Evolutionary conservation across 2,888 invertebrate genomes (phyloP).

Genomic region (Spialia ferax): DNA sequence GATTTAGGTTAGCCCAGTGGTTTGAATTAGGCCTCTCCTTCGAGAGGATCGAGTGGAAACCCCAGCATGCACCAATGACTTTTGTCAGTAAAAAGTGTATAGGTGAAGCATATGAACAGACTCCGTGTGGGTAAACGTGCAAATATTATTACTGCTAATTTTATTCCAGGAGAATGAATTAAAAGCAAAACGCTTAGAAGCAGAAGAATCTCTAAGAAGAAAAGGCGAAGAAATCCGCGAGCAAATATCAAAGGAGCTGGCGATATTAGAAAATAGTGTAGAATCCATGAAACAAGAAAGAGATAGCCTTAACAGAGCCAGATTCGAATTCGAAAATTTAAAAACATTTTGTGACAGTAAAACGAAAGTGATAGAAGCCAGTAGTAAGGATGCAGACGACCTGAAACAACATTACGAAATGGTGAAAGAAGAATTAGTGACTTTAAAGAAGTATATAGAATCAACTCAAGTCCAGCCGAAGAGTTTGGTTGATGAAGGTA

Average conservation of each 20-base stretch:
- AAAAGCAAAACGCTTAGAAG: conserved; percentile 64
- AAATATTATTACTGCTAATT: neutral
- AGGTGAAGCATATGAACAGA: too few species aligned
- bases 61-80: too few species aligned
- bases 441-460: conserved; percentile 63
- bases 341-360: conserved; percentile 48
- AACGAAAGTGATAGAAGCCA: conserved; percentile 35
- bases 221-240: conserved; percentile 72
- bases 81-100: too few species aligned
- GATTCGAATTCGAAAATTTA: conserved; percentile 55
- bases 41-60: too few species aligned
- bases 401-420: conserved; percentile 59
- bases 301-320: conserved; percentile 63
- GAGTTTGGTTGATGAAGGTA: conserved; percentile 61
- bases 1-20: too few species aligned
- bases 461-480: conserved; percentile 55
- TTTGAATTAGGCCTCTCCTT: too few species aligned
- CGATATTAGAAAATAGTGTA: conserved; percentile 61
- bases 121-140: too few species aligned
- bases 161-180: conserved; percentile 65
- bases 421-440: conserved; percentile 62
- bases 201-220: conserved; percentile 60
- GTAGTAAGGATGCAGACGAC: conserved; percentile 50
- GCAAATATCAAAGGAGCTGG: conserved; percentile 69
- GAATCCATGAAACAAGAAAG: conserved; percentile 67